Conservation (phyloP, 2,797 vertebrate genomes). For the Pseudopleuronectes americanus region DNA sequence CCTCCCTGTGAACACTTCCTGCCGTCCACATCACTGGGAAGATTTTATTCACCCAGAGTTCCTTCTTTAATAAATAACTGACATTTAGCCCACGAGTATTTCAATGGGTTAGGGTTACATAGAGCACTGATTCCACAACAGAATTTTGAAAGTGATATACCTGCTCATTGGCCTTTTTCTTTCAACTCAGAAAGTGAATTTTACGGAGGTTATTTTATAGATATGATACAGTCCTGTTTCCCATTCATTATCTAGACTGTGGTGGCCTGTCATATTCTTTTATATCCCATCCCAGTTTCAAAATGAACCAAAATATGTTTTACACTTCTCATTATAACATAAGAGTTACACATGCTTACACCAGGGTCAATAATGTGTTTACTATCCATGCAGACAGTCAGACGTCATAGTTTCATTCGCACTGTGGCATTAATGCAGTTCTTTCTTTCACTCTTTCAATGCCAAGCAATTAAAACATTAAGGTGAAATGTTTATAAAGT, state of each 20-base stretch:
- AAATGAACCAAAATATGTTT: no score
- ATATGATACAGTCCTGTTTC: not conserved
- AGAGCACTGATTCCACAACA: not conserved
- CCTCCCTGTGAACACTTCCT: conserved; percentile 10
- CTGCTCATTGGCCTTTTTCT: not conserved
- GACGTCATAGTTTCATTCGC: no score
- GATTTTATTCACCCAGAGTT: not conserved
- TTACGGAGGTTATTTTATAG: not conserved
- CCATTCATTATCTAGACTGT: no score
- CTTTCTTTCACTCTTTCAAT: no score
- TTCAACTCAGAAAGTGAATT: not conserved
- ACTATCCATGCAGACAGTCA: no score
- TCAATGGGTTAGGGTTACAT: not conserved
- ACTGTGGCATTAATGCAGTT: no score
- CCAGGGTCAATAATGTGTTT: no score
- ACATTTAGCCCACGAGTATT: conserved; percentile 1
- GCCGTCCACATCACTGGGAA: conserved; percentile 4
- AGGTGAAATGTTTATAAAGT: not conserved
- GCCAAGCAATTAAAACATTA: not conserved
- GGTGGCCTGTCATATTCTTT: no score
- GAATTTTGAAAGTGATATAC: not conserved
- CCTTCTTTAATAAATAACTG: conserved; percentile 7
- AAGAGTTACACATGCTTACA: no score
- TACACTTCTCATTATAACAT: no score
- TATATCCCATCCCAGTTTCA: no score